These are phyloP conservation scores for Zaprionus nigranus DNA, from an alignment of 1,140 invertebrate genomes.

Conservation along the genomic window DNA sequence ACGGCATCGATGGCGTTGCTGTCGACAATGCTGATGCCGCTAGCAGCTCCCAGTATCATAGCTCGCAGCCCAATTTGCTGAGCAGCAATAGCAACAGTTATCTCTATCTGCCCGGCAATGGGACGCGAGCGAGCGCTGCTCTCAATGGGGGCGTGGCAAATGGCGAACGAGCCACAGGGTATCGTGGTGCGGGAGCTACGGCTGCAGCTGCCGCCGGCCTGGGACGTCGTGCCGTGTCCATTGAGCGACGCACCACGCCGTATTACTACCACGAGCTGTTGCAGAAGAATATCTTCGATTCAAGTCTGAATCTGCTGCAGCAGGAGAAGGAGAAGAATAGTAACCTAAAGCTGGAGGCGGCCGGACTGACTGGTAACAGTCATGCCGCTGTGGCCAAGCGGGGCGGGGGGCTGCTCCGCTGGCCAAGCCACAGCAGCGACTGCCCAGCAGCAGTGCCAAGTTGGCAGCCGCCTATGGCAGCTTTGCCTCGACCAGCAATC, in stretches of 20 bases:
- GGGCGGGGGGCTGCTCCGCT: constrained; percentile 7
- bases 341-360: constrained; percentile 57
- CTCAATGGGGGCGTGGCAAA: constrained; percentile 5
- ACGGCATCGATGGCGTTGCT: constrained; percentile 42
- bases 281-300: constrained; percentile 80
- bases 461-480: constrained; percentile 44
- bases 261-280: constrained; percentile 83
- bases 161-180: not conserved
- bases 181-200: constrained; percentile 22
- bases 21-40: constrained; percentile 15
- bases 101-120: constrained; percentile 35
- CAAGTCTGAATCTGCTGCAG: constrained; percentile 76
- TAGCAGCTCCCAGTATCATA: constrained; percentile 61
- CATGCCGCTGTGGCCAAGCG: constrained; percentile 22
- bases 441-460: constrained; percentile 46
- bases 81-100: constrained; percentile 57
- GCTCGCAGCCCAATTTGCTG: constrained; percentile 77
- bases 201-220: constrained; percentile 44
- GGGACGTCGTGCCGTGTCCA: constrained; percentile 57
- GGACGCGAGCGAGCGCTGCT: constrained; percentile 9
- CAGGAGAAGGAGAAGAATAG: constrained; percentile 70
- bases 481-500: constrained; percentile 57
- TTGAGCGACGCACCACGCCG: constrained; percentile 76
- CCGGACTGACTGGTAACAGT: constrained; percentile 3
- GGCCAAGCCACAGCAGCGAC: constrained; percentile 59